Evolutionary conservation across 2,888 invertebrate species (phyloP), one percentile per base, ranked within the genome.

Genomic region (Philopedon plagiatum): DNA sequence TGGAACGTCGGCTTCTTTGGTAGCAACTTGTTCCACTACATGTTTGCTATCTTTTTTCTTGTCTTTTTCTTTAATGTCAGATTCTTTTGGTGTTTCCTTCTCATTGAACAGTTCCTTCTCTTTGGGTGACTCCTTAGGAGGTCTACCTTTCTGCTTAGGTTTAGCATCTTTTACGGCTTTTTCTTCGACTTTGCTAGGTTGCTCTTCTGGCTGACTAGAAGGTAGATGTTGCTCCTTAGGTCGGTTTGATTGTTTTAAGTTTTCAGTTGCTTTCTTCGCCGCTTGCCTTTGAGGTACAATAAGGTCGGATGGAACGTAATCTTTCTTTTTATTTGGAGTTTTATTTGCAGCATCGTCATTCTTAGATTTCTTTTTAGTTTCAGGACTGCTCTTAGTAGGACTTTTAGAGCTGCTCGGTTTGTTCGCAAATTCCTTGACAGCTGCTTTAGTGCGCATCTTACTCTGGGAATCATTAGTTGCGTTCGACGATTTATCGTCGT

Each of bases 271-370:
- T 82, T 95, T 96, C 83, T 95, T 96, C 23, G 96, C 96, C 26
- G 96, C 96, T 85, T 95, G 94, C 62, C 96, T 87, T 83, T 96
- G 96, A 1, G 96, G 96, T 44, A 96, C 96, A 76, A 96, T 95
- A 61, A 95, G 87, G 85, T 95, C 94, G 0, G 94, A 91, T n/a
- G 93, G 91, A 78, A 86, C 86, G 73, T 86, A 88, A 75, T 88
- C 88, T 76, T 88, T 88, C 77, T 87, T 87, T 15, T 80, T 76
- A 39, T 78, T 49, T 68, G n/a, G n/a, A n/a, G n/a, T n/a, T n/a
- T n/a, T n/a, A n/a, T n/a, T n/a, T n/a, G n/a, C n/a, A n/a, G 77
- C 76, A 19, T 44, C 71, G 62, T 76, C 76, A 3, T 74, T 76
- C 80, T 83, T 76, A 11, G 61, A 34, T 62, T 76, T 77, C 68